Conservation (phyloP, 2,888 invertebrate genomes). For the Brenthis daphne region DNA sequence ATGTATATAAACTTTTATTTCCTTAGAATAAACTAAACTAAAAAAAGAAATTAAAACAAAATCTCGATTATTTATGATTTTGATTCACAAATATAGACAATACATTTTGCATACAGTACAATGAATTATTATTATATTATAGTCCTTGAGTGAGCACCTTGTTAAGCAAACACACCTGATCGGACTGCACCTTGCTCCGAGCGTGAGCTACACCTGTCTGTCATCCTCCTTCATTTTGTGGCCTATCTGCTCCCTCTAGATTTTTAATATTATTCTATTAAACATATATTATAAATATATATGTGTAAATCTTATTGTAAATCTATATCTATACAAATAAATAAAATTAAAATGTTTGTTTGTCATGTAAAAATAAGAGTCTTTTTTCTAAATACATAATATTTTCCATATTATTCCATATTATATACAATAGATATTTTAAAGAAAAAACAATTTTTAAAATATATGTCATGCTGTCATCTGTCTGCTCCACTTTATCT, state of each 20-base stretch:
- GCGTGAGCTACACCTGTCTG: constrained; percentile 59
- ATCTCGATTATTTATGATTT: background rate
- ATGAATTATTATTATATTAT: constrained; percentile 59
- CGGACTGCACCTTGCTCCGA: constrained; percentile 76
- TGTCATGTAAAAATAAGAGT: no score
- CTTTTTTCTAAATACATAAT: no score
- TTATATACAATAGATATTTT: no score
- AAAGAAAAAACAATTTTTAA: no score
- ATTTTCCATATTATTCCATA: no score
- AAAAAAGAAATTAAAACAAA: background rate
- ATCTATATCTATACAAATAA: no score
- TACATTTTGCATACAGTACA: constrained; percentile 37
- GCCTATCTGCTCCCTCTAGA: constrained; percentile 45
- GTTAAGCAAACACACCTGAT: constrained; percentile 80
- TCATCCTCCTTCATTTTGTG: constrained; percentile 50
- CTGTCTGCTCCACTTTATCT: no score
- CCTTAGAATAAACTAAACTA: background rate
- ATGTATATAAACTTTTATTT: background rate
- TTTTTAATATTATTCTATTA: constrained; percentile 11
- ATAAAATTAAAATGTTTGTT: no score
- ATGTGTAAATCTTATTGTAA: background rate
- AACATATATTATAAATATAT: background rate
- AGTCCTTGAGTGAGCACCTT: constrained; percentile 70
- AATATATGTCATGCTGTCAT: no score
- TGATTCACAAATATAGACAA: constrained; percentile 3